A percentile compares a stretch with the other conserved stretches of the same genome.
Conservation (phyloP, 2,888 invertebrate species). For the Morpho achilles region DNA sequence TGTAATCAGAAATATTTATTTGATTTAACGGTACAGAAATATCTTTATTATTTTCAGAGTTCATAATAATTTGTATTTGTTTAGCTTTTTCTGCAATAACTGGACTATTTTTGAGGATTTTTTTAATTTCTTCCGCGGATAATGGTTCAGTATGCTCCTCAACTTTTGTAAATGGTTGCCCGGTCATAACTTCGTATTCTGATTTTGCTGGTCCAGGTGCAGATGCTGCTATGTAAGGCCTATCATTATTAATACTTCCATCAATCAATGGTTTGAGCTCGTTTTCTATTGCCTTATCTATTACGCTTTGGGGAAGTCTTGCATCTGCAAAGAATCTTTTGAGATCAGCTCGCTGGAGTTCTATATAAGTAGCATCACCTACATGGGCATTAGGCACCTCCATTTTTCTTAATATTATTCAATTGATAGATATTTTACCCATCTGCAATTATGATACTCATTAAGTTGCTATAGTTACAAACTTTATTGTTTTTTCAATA, state of each 20-base stretch:
- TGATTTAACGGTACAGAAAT: slow-evolving; percentile 52
- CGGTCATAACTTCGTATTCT: slow-evolving; percentile 69
- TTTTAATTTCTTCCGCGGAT: slow-evolving; percentile 49
- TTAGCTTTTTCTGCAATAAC: slow-evolving; percentile 61
- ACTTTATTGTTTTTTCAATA: slow-evolving; percentile 44
- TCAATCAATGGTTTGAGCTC: slow-evolving; percentile 51
- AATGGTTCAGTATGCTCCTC: slow-evolving; percentile 50
- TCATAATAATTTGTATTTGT: slow-evolving; percentile 60
- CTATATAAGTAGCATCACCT: slow-evolving; percentile 41
- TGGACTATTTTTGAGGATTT: slow-evolving; percentile 53
- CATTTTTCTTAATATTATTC: slow-evolving; percentile 17
- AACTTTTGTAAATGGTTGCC: slow-evolving; percentile 64
- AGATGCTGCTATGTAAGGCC: slow-evolving; percentile 62
- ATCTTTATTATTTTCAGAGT: slow-evolving; percentile 38
- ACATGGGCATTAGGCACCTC: slow-evolving; percentile 2
- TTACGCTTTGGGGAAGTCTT: slow-evolving; percentile 48
- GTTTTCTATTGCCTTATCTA: slow-evolving; percentile 60
- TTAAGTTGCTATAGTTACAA: slow-evolving; percentile 19
- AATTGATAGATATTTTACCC: background rate
- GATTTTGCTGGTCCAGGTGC: slow-evolving; percentile 49
- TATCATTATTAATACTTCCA: slow-evolving; percentile 24
- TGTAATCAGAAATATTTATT: slow-evolving; percentile 41
- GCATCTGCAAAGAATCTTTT: slow-evolving; percentile 54
- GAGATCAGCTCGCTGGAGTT: slow-evolving; percentile 55
- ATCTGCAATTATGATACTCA: background rate